phyloP scores from a whole-genome alignment of 2,113 vertebrate species.

The Haemorhous mexicanus region DNA sequence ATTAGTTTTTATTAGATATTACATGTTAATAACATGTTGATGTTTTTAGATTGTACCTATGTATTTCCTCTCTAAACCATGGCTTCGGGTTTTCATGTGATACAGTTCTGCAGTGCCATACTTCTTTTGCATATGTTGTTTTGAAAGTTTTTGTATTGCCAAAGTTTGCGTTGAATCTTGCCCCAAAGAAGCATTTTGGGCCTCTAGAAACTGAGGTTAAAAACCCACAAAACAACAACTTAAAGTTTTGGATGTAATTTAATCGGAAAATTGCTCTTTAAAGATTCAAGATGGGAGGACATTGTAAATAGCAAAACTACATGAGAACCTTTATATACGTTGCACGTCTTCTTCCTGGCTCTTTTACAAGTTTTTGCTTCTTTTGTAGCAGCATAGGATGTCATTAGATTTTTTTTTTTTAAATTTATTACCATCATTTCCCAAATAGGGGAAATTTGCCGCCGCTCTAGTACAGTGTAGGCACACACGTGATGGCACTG shows the following conservation, averaged over 20 bases:
- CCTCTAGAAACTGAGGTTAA: neutral
- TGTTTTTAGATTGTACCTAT: neutral
- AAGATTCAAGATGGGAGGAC: neutral
- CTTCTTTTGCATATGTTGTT: neutral
- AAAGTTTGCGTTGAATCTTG: neutral
- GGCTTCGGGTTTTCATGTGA: conserved; percentile 21
- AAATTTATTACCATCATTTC: neutral
- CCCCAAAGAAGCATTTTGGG: neutral
- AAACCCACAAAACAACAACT: neutral
- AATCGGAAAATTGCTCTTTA: neutral
- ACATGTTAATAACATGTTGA: neutral
- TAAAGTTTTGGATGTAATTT: neutral
- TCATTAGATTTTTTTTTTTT: neutral
- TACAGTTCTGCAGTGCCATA: neutral
- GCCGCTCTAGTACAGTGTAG: neutral
- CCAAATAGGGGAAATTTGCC: neutral
- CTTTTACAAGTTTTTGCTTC: neutral
- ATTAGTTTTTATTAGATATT: neutral
- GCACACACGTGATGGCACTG: neutral
- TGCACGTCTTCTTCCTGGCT: neutral
- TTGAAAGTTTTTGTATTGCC: neutral
- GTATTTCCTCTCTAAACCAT: neutral
- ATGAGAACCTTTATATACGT: neutral
- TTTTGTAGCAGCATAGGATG: neutral
- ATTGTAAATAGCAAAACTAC: neutral